Evolutionary conservation across 2,888 invertebrate genomes (phyloP), one percentile per base, ranked within the genome.

Genomic region (Osmoderma eremita): DNA sequence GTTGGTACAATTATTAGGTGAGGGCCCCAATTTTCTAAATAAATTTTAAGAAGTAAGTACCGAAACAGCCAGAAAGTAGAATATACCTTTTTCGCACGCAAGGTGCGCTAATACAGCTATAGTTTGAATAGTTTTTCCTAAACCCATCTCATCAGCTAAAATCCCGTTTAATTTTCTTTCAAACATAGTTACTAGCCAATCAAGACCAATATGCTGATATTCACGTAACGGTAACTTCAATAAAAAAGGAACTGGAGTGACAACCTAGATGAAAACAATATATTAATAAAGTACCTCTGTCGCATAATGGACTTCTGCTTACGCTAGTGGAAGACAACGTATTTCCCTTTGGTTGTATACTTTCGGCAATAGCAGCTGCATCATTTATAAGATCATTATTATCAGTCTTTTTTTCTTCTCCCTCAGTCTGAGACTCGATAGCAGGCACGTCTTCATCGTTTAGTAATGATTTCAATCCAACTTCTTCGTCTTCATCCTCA

Each of bases 1-100:
- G 99, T 99, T 68, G 99, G 99, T 73, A 99, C 99, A 70, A 99
- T 94, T 74, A 99, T 97, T 20, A 99, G 87, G 87, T 99, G 99
- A 63, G 99, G 99, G 36, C 99, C 99, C 99, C 99, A 99, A 80
- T 95, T 91, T 73, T 86, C 88, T 82, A 78, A 75, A 76, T 30
- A 30, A 4, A 22, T 63, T 30, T 22, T n/a, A n/a, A n/a, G n/a
- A 15, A 30, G 15, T 36, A 39, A 17, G 39, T 39, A 53, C 13
- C 2, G 30, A 3, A 39, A 38, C 15, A 18, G n/a, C 1, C 3
- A 8, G n/a, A 1, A 20, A 18, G 22, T n/a, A 10, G n/a, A 18
- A 64, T 36, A 67, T 84, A 81, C 89, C 88, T 78, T 91, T 91
- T 78, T 95, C 95, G 76, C 95, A 94, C 18, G 98, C 98, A 73